phyloP scores from a whole-genome alignment of 2,888 invertebrate species.

The Noctua fimbriata region DNA sequence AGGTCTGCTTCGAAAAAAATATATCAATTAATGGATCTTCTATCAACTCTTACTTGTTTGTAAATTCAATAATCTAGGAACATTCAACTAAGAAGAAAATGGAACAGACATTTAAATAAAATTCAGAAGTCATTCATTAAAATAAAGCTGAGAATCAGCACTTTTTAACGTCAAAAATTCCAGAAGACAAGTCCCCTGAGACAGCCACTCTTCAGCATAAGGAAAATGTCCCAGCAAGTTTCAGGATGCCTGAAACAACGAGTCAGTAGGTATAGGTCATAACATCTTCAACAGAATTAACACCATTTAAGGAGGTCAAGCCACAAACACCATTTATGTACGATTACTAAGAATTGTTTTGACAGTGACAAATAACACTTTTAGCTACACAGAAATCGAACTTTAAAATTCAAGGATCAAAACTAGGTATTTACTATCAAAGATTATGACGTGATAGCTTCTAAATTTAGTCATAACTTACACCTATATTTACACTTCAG shows the following conservation, averaged over 20 bases:
- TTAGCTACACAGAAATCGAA: constrained; percentile 8
- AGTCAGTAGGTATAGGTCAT: background rate
- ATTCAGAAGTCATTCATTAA: background rate
- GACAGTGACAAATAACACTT: background rate
- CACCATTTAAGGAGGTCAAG: constrained; percentile 17
- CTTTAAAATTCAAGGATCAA: background rate
- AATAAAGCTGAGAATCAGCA: background rate
- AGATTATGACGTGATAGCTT: constrained; percentile 13
- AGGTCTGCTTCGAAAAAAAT: background rate
- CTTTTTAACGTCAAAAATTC: background rate
- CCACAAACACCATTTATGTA: background rate
- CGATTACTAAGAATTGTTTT: constrained; percentile 32
- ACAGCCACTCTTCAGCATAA: background rate
- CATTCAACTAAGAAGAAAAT: background rate
- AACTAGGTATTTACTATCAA: background rate
- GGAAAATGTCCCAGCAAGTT: background rate
- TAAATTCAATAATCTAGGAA: no score
- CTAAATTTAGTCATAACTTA: constrained; percentile 38
- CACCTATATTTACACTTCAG: constrained; percentile 22
- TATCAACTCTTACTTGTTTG: background rate
- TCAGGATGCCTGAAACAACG: background rate
- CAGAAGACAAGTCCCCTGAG: background rate
- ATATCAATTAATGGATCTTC: background rate
- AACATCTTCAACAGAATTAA: constrained; percentile 5
- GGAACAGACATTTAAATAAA: background rate